A percentile compares a stretch with the other conserved stretches of the same genome.
Conservation (phyloP, 1,140 invertebrate genomes). For the Hetaerina americana region DNA sequence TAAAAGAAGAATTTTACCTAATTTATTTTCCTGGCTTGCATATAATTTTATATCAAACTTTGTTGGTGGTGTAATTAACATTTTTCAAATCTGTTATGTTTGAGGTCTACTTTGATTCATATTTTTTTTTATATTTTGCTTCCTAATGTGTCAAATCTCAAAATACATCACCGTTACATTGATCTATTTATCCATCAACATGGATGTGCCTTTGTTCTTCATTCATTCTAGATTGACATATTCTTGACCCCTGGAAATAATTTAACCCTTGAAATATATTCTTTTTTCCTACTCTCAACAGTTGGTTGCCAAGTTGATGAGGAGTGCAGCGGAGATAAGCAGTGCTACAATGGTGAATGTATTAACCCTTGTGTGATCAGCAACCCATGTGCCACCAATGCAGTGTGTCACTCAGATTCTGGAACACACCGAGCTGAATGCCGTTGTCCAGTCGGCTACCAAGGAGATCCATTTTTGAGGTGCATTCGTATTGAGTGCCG, state of each 20-base stretch:
- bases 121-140: too few species aligned
- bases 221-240: too few species aligned
- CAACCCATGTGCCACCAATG: slow-evolving; percentile 66
- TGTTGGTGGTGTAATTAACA: not conserved
- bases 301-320: slow-evolving; percentile 67
- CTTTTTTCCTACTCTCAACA: slow-evolving; percentile 30
- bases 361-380: slow-evolving; percentile 62
- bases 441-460: slow-evolving; percentile 52
- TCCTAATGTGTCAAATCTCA: too few species aligned
- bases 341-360: slow-evolving; percentile 70
- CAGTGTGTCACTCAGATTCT: slow-evolving; percentile 57
- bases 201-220: too few species aligned
- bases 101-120: too few species aligned
- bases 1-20: not conserved
- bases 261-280: too few species aligned
- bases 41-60: not conserved
- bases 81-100: too few species aligned
- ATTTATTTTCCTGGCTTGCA: not conserved
- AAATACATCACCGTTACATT: too few species aligned
- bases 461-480: slow-evolving; percentile 60
- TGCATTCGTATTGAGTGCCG: slow-evolving; percentile 72
- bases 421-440: slow-evolving; percentile 58
- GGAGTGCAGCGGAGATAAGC: slow-evolving; percentile 60
- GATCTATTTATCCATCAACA: too few species aligned
- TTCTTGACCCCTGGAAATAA: too few species aligned